Evolutionary conservation across 2,113 vertebrate genomes (phyloP).

Genomic region (Rafetus swinhoei): DNA sequence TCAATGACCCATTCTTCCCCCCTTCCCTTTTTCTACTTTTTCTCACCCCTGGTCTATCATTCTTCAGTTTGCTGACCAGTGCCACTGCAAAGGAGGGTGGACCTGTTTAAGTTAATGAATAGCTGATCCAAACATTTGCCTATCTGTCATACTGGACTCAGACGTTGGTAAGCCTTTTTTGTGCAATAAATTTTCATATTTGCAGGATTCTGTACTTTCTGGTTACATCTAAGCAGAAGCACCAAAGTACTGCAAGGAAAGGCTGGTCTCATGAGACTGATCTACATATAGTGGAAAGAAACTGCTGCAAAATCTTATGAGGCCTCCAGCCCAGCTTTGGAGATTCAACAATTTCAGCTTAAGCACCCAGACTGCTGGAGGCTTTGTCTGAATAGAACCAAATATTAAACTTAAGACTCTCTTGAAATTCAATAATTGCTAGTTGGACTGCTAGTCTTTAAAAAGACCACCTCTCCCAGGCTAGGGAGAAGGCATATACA

Average conservation of each 20-base stretch:
- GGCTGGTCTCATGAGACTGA: neutral
- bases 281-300: neutral
- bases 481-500: neutral
- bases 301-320: neutral
- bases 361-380: neutral
- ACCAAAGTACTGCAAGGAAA: neutral
- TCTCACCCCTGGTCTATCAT: neutral
- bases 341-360: neutral
- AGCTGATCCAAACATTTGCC: neutral
- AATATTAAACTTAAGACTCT: neutral
- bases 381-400: neutral
- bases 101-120: accelerated
- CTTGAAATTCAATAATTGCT: neutral
- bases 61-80: neutral
- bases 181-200: neutral
- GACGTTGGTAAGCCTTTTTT: neutral
- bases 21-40: neutral
- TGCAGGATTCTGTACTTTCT: neutral
- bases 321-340: neutral
- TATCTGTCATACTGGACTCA: neutral
- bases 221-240: neutral
- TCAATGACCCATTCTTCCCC: neutral
- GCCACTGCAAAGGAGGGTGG: neutral
- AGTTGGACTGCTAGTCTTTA: neutral
- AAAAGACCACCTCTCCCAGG: neutral